Base-by-base conservation (phyloP, 2,888 invertebrate species). In the Platyscelio sp. region DNA sequence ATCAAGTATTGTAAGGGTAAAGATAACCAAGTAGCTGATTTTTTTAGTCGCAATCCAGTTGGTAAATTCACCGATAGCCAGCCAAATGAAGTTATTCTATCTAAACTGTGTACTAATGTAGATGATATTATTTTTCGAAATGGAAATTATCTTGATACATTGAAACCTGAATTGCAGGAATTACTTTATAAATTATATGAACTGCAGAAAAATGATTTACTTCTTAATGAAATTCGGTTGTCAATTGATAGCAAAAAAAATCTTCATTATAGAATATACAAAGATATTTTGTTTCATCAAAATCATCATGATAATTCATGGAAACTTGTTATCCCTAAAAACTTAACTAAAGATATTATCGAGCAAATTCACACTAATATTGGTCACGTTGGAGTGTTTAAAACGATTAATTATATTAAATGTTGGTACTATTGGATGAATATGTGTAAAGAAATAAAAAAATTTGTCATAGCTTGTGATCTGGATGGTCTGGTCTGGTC, bases 401-500 rank as follows among this genome's bases (percentile, higher is more conserved):
- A 86, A 70, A 83, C 83, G 11, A 63, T 65, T 24, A 33, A 58
- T 18, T 81, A 71, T 63, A 38, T 85, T 9, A 61, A 60, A 58
- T 26, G 40, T 11, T 81, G 51, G 54, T 78, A 83, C 18, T 83
- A 40, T 51, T 83, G 83, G 82, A 40, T 6, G 33, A 54, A 70
- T 20, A 83, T 85, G 68, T 20, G 58, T 11, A 38, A 65, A 38
- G 72, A 76, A 4, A 29, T 83, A 7, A 85, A 85, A 38, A 43
- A 46, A 13, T 61, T 33, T 26, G 63, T 85, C 13, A 22, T 51
- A 13, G 22, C 75, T 20, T 88, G 88, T 38, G 85, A 87, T 58
- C 26, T 88, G n/a, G n/a, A n/a, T n/a, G n/a, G n/a, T n/a, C n/a
- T n/a, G n/a, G n/a, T n/a, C n/a, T n/a, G n/a, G n/a, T n/a, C n/a